Percentiles rank a stretch among this genome's conserved stretches.
phyloP scores from a whole-genome alignment of 2,888 invertebrate species.

The Dynastes tityus region DNA sequence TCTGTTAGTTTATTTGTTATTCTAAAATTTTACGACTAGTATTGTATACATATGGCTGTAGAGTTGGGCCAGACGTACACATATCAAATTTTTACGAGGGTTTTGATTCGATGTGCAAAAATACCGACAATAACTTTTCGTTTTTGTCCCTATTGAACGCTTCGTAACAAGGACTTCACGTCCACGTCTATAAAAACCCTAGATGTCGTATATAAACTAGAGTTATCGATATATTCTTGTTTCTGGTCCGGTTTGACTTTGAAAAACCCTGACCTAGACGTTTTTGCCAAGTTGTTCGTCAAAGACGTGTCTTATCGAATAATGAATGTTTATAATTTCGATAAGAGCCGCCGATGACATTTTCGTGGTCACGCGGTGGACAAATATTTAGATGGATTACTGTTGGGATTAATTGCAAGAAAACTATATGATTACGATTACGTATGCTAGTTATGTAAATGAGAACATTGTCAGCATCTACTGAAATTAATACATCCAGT shows the following conservation, averaged over 20 bases:
- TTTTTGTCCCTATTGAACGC: conserved; percentile 6
- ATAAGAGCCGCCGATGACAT: conserved; percentile 2
- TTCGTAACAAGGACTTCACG: conserved; percentile 13
- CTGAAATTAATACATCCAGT: no score
- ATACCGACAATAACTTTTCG: conserved; percentile 20
- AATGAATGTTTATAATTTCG: conserved; percentile 23
- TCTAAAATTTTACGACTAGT: conserved; percentile 15
- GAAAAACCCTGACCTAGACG: conserved; percentile 43
- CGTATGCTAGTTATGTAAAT: no score
- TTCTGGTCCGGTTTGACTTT: conserved; percentile 27
- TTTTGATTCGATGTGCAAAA: conserved; percentile 25
- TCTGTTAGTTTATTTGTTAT: background rate
- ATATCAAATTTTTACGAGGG: conserved; percentile 38
- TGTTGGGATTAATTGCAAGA: background rate
- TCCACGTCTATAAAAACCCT: background rate
- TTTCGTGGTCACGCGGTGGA: background rate
- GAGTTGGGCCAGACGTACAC: conserved; percentile 13
- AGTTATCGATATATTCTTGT: conserved; percentile 9
- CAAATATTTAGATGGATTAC: background rate
- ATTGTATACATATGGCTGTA: background rate
- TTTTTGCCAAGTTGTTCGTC: conserved; percentile 17
- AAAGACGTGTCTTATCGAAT: conserved; percentile 30
- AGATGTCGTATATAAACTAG: background rate
- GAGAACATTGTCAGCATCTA: no score
- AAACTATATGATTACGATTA: background rate